Conservation (phyloP, 2,888 invertebrate species). For the Archips crataeganus region DNA sequence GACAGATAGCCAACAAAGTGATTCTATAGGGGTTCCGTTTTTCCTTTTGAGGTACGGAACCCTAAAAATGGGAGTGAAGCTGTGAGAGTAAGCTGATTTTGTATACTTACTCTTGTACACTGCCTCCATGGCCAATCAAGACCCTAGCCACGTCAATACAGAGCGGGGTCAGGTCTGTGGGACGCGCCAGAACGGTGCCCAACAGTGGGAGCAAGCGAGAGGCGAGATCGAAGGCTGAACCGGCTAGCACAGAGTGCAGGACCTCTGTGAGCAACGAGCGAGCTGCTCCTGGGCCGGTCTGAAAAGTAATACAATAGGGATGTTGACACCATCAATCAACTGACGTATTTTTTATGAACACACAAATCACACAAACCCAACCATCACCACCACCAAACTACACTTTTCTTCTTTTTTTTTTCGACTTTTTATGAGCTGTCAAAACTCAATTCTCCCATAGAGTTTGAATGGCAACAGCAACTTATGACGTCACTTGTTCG, state of each 20-base stretch:
- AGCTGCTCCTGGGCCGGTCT: conserved; percentile 48
- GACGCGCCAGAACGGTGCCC: conserved; percentile 36
- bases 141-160: conserved; percentile 49
- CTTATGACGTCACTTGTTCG: neutral
- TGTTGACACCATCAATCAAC: no score
- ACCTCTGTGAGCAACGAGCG: conserved; percentile 42
- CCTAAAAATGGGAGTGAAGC: neutral
- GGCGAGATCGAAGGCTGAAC: conserved; percentile 43
- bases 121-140: conserved; percentile 46
- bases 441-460: no score
- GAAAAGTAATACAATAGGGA: conserved; percentile 6
- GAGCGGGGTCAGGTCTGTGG: conserved; percentile 48
- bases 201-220: conserved; percentile 43
- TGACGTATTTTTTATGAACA: no score
- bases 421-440: no score
- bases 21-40: no score
- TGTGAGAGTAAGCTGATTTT: no score
- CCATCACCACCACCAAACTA: neutral
- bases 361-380: no score
- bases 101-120: conserved; percentile 44
- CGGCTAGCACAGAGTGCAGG: conserved; percentile 23
- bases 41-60: neutral
- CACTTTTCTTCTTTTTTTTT: no score
- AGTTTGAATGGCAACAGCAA: neutral
- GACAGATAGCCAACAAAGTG: no score